These are phyloP conservation scores for Bolinopsis microptera DNA, from an alignment of 37 sponge, comb jelly and placozoan genomes.

Conservation along the genomic window DNA sequence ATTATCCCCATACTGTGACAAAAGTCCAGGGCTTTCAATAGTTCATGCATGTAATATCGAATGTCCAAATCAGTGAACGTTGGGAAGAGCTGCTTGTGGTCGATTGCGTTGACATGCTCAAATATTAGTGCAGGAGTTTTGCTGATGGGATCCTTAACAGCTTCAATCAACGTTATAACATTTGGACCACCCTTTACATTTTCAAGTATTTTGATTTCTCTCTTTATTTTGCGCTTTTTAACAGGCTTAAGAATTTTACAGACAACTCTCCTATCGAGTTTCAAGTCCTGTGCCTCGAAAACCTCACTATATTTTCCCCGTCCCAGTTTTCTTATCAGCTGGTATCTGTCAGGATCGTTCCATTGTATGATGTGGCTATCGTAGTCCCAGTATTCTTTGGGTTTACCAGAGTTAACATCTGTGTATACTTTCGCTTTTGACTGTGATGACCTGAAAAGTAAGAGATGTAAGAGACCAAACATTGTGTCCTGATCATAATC, in stretches of 20 bases:
- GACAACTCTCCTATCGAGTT: constrained; percentile 15
- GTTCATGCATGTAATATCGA: constrained; percentile 43
- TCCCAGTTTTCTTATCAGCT: constrained; percentile 35
- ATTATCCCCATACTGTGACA: constrained; percentile 56
- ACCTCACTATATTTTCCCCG: constrained; percentile 61
- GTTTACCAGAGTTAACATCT: constrained; percentile 5
- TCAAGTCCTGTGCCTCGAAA: constrained; percentile 56
- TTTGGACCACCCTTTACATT: constrained; percentile 32
- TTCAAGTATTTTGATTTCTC: constrained; percentile 46
- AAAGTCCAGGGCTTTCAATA: constrained; percentile 46
- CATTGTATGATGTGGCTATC: constrained; percentile 18
- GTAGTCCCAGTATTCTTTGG: constrained; percentile 27
- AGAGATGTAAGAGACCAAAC: too few species aligned
- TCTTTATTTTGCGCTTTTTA: constrained; percentile 33
- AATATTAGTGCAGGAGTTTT: constrained; percentile 49
- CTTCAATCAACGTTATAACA: constrained; percentile 26
- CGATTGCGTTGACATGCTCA: constrained; percentile 42
- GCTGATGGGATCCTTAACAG: constrained; percentile 37
- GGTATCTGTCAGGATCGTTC: constrained; percentile 57
- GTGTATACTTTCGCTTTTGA: constrained; percentile 45
- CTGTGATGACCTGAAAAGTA: background rate
- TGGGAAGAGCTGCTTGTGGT: constrained; percentile 53
- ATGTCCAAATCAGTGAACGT: constrained; percentile 55
- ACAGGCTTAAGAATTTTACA: constrained; percentile 60
- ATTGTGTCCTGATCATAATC: too few species aligned